Evolutionary conservation across 2,113 vertebrate genomes (phyloP).

Genomic region (Rhea pennata): DNA sequence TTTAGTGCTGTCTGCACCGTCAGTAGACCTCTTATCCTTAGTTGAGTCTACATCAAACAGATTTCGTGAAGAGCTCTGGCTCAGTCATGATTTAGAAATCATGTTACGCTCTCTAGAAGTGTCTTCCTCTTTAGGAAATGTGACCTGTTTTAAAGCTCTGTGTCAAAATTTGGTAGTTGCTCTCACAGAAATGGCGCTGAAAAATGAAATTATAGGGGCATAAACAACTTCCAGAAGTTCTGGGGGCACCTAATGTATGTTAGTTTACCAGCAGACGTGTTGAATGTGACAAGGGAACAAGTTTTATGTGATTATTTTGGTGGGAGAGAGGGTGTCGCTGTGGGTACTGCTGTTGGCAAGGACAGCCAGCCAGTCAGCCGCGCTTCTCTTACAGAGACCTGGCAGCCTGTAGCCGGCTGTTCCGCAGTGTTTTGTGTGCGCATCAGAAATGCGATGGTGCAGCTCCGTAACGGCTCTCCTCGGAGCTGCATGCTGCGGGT

Average conservation of each 20-base stretch:
- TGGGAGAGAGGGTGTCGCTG: neutral
- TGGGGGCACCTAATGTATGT: neutral
- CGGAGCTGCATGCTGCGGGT: neutral
- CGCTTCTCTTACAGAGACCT: neutral
- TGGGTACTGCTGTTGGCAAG: accelerated
- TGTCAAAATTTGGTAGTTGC: neutral
- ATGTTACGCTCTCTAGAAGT: neutral
- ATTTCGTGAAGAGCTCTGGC: neutral
- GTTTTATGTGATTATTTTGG: neutral
- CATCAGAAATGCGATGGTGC: neutral
- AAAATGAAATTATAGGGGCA: neutral
- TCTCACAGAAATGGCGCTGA: neutral
- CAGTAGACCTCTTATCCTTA: neutral
- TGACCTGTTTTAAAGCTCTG: accelerated
- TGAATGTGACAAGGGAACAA: neutral
- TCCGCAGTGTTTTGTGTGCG: neutral
- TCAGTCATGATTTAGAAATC: neutral
- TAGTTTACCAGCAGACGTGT: neutral
- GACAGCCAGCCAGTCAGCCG: neutral
- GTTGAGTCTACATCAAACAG: neutral
- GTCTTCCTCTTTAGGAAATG: neutral
- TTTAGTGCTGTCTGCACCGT: neutral
- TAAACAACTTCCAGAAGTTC: neutral
- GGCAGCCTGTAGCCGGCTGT: neutral
- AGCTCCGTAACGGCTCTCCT: neutral